phyloP scores from a whole-genome alignment of 2,113 vertebrate genomes.

The Octodon degus region DNA sequence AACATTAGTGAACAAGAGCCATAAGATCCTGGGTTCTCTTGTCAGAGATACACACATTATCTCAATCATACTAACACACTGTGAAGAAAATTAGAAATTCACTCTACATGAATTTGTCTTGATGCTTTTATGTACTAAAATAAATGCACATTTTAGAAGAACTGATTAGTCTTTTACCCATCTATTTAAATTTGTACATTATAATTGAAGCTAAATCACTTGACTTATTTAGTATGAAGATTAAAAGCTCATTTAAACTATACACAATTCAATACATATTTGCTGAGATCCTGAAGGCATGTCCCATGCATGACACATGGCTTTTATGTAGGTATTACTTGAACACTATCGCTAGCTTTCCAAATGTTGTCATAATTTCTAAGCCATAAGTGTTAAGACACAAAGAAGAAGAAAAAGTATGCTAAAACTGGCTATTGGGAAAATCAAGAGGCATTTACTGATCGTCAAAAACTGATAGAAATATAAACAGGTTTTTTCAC shows the following conservation, averaged over 20 bases:
- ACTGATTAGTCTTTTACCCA: neutral
- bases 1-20: neutral
- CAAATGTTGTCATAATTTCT: constrained; percentile 5
- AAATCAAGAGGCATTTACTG: constrained; percentile 24
- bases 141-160: constrained; percentile 16
- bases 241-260: neutral
- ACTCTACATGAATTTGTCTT: neutral
- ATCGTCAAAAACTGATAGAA: neutral
- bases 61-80: neutral
- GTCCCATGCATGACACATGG: neutral
- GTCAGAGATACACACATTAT: neutral
- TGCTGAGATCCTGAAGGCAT: neutral
- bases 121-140: constrained; percentile 17
- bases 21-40: neutral
- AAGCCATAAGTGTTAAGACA: neutral
- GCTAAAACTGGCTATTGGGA: neutral
- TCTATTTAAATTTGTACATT: neutral
- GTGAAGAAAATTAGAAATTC: neutral
- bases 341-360: neutral
- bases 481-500: neutral
- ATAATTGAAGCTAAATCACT: constrained; percentile 15
- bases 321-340: neutral
- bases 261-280: neutral
- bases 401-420: neutral
- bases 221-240: neutral